phyloP scores from a whole-genome alignment of 1,140 invertebrate genomes.

The Zaprionus davidi region DNA sequence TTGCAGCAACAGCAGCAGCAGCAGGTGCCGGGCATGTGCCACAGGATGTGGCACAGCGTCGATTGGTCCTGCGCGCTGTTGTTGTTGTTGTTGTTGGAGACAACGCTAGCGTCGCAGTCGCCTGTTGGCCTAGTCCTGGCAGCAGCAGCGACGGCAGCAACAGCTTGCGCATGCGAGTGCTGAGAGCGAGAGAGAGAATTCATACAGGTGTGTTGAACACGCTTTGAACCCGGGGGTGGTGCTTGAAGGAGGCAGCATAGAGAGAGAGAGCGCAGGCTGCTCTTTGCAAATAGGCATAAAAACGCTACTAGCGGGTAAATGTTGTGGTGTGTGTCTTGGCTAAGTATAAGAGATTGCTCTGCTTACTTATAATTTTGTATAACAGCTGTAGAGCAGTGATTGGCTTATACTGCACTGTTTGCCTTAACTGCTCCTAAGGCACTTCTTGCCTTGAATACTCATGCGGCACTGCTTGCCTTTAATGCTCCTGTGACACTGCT shows the following conservation, averaged over 20 bases:
- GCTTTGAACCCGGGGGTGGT: background rate
- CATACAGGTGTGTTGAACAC: constrained; percentile 64
- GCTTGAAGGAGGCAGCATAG: background rate
- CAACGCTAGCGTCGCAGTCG: constrained; percentile 29
- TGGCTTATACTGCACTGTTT: background rate
- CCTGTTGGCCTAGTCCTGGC: constrained; percentile 74
- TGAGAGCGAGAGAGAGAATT: constrained; percentile 27
- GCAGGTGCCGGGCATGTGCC: constrained; percentile 71
- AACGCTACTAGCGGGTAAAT: constrained; percentile 1
- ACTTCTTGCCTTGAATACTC: no score
- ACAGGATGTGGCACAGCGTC: constrained; percentile 60
- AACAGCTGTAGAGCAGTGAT: background rate
- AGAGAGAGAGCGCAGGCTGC: background rate
- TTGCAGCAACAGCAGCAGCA: constrained; percentile 48
- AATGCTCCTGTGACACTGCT: no score
- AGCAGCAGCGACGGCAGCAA: constrained; percentile 37
- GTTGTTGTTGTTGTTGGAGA: constrained; percentile 18
- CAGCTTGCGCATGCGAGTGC: constrained; percentile 23
- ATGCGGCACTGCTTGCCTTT: no score
- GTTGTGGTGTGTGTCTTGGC: background rate
- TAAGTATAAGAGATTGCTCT: background rate
- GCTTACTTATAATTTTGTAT: background rate
- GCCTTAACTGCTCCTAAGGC: no score
- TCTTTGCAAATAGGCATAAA: background rate
- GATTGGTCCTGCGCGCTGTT: constrained; percentile 26